Percentiles rank a stretch among this genome's conserved stretches.
Evolutionary conservation across 2,888 invertebrate genomes (phyloP).

Genomic region (Drosophila subquinaria): DNA sequence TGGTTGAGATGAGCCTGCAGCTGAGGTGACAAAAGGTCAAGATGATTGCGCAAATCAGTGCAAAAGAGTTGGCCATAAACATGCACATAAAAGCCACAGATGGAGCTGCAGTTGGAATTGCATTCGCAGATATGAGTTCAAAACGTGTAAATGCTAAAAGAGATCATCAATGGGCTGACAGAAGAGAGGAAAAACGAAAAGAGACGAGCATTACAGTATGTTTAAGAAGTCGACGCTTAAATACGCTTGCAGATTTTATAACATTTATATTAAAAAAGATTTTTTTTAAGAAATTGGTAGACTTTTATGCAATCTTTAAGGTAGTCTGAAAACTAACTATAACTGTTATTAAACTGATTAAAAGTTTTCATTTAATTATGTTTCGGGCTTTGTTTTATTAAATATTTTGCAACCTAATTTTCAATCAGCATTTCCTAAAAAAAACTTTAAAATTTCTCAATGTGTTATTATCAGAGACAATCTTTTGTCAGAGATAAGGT

Average conservation of each 20-base stretch:
- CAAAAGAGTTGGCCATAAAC: slow-evolving; percentile 28
- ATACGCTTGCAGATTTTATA: not conserved
- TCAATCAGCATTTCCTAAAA: no score
- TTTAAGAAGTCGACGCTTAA: not conserved
- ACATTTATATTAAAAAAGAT: not conserved
- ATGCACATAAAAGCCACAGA: slow-evolving; percentile 15
- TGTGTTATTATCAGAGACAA: no score
- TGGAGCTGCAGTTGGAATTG: slow-evolving; percentile 6
- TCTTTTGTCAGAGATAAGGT: no score
- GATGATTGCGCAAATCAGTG: slow-evolving; percentile 56
- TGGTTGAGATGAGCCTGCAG: slow-evolving; percentile 32
- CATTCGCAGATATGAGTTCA: slow-evolving; percentile 16
- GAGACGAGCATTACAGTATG: not conserved
- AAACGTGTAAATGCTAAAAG: slow-evolving; percentile 16
- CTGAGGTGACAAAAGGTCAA: slow-evolving; percentile 58
- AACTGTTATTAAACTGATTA: no score
- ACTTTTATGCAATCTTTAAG: no score
- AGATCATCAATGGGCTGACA: slow-evolving; percentile 1
- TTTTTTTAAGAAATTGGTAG: not conserved
- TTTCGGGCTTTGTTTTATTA: no score
- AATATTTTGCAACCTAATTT: no score
- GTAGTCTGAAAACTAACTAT: no score
- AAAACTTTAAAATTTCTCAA: no score
- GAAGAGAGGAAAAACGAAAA: not conserved
- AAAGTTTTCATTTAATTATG: no score